Evolutionary conservation across 2,888 invertebrate genomes (phyloP).

Genomic region (Latrodectus elegans): DNA sequence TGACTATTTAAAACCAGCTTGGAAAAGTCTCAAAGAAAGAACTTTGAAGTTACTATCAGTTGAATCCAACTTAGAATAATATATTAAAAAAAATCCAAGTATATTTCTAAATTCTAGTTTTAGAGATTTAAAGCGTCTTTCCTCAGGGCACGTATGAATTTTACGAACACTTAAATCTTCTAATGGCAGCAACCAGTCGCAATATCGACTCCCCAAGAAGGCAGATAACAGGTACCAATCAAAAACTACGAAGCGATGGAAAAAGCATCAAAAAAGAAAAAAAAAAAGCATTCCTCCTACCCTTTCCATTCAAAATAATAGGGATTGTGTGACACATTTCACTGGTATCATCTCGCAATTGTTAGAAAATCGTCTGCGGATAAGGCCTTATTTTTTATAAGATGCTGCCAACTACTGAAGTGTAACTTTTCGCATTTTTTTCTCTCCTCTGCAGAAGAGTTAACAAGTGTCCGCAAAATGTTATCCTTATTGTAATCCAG

Average conservation of each 20-base stretch:
- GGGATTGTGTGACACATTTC: constrained; percentile 62
- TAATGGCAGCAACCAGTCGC: constrained; percentile 49
- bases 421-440: constrained; percentile 32
- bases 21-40: background rate
- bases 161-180: constrained; percentile 62
- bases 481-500: constrained; percentile 1
- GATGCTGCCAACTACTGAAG: constrained; percentile 63
- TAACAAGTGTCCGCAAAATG: constrained; percentile 21
- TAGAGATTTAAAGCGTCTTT: constrained; percentile 30
- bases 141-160: constrained; percentile 34
- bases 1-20: no score
- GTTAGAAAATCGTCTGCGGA: constrained; percentile 49
- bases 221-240: constrained; percentile 35
- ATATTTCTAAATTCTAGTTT: background rate
- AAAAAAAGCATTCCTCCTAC: constrained; percentile 26
- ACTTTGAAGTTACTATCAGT: constrained; percentile 20
- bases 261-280: constrained; percentile 5
- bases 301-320: constrained; percentile 25
- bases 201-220: constrained; percentile 18
- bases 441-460: background rate
- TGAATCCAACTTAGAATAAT: constrained; percentile 35
- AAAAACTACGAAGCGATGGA: background rate
- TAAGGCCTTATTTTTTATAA: constrained; percentile 24
- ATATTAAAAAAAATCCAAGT: constrained; percentile 21
- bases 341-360: constrained; percentile 41